Evolutionary conservation across 2,113 vertebrate species (phyloP).

Genomic region (Cyanoliseus patagonus): DNA sequence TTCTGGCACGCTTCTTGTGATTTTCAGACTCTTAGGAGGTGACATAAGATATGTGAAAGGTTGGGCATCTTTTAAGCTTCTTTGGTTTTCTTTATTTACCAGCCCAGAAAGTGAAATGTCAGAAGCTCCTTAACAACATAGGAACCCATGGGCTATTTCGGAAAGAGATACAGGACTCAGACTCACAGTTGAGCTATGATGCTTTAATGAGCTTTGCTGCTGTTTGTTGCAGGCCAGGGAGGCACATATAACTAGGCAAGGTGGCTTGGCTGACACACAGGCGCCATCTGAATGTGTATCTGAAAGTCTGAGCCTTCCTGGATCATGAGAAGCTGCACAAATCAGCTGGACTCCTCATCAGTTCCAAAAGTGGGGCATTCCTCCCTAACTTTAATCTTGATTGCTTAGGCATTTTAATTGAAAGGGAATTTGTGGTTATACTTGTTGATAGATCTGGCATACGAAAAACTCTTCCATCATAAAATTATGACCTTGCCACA

Average conservation of each 20-base stretch:
- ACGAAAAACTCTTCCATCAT: background rate
- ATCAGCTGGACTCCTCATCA: background rate
- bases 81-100: background rate
- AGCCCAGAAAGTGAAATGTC: background rate
- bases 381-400: background rate
- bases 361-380: background rate
- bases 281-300: fast-evolving
- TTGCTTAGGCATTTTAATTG: background rate
- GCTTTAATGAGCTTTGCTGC: background rate
- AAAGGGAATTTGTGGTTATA: background rate
- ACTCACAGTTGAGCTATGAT: background rate
- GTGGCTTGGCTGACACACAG: background rate
- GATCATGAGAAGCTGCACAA: background rate
- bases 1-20: background rate
- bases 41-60: background rate
- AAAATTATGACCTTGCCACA: background rate
- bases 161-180: background rate
- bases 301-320: background rate
- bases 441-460: background rate
- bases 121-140: background rate
- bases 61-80: background rate
- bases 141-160: background rate
- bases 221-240: background rate
- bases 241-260: fast-evolving
- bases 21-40: background rate